Conservation (phyloP, 2,113 vertebrate genomes). For the human (Homo sapiens) region GRCh38 chrX:44459001-44459500, state of each 20-base stretch:
- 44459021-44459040: neutral
- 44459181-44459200: neutral
- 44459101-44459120: neutral
- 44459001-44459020: neutral
- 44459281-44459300: neutral
- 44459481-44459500: neutral
- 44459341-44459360: neutral
- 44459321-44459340: neutral
- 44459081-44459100: neutral
- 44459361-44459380: neutral
- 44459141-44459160: neutral
- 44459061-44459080: neutral
- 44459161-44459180: neutral
- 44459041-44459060: neutral
- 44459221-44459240: neutral
- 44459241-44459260: neutral
- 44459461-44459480: conserved; percentile 21
- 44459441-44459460: neutral
- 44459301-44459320: conserved; percentile 5
- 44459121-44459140: neutral
- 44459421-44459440: neutral
- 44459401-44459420: neutral
- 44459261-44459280: neutral
- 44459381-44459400: neutral
- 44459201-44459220: neutral